These are phyloP conservation scores for Loripinus fragilis DNA, from an alignment of 2,888 invertebrate species.

Conservation along the genomic window DNA sequence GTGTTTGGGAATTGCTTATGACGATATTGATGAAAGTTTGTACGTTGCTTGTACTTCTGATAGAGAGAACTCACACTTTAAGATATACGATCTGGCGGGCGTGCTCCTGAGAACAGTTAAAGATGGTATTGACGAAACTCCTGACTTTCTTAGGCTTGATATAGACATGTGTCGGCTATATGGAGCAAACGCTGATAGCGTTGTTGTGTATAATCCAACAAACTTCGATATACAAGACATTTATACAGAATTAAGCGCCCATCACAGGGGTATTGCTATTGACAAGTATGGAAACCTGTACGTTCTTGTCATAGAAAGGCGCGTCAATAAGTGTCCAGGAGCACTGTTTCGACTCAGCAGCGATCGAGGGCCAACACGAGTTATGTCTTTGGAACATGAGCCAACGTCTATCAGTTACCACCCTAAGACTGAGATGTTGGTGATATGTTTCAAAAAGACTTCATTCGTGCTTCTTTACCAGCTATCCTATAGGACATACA, in stretches of 20 bases:
- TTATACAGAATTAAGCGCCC: conserved; percentile 52
- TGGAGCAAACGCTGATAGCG: conserved; percentile 52
- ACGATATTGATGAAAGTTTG: conserved; percentile 33
- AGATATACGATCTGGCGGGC: conserved; percentile 46
- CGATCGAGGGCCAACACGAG: conserved; percentile 45
- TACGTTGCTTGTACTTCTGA: conserved; percentile 53
- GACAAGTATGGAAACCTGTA: conserved; percentile 57
- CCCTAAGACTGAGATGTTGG: conserved; percentile 42
- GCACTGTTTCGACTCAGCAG: conserved; percentile 48
- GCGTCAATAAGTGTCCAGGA: conserved; percentile 45
- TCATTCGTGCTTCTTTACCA: conserved; percentile 48
- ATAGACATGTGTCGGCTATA: conserved; percentile 40
- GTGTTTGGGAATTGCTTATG: conserved; percentile 52
- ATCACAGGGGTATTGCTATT: conserved; percentile 43
- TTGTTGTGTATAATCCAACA: conserved; percentile 49
- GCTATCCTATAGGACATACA: conserved; percentile 42
- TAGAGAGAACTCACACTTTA: conserved; percentile 52
- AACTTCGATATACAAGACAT: conserved; percentile 42
- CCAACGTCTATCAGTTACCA: conserved; percentile 48
- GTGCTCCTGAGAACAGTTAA: conserved; percentile 17
- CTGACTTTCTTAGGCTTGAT: conserved; percentile 50
- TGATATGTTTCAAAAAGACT: conserved; percentile 51
- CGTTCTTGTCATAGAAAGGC: conserved; percentile 45
- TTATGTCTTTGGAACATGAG: conserved; percentile 35
- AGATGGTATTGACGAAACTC: conserved; percentile 44